Base-by-base conservation (phyloP, 2,113 vertebrate species). In the Zosterops lateralis region DNA sequence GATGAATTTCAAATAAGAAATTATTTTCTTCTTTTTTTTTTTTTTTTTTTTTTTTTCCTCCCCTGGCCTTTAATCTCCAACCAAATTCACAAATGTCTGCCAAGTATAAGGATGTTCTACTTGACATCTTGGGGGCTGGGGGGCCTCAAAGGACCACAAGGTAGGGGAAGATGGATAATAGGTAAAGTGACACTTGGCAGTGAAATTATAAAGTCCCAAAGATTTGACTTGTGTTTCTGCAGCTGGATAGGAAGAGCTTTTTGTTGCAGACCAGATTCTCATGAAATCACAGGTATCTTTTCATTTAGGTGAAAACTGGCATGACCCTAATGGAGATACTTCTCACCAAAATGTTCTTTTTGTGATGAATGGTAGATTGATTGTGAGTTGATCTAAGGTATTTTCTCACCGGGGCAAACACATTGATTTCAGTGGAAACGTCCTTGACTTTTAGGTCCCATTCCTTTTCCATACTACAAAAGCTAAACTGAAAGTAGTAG, bases 1-100 rank as follows among this genome's bases (percentile, higher is more conserved):
- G 31, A 17, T 91, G 40, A 95, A 83, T 86, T 87, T 95, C 50
- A 93, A 87, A 93, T 50, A 72, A 64, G 60, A 92, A 77, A 85
- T 81, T 75, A 8, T 87, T 75, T 71, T n/a, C 4, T 4, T 40
- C 32, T 2, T 0, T 24, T 22, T 57, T 54, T 36, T 36, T 36
- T 36, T 36, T 36, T 36, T 36, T 36, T 36, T 54, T 54, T 54
- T 54, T 31, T 29, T 14, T n/a, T 5, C 12, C 3, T 5, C 20
- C 19, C 14, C 17, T 4, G 14, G 14, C 8, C 66, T 92, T 90
- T 77, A 53, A 66, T 53, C 14, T 89, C 67, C 36, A 80, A 21
- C 14, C 44, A 48, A 71, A 78, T 74, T 83, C 67, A 80, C 47
- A 87, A 91, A 88, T 90, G 32, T 80, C 56, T 85, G 36, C 48